These are phyloP conservation scores for Morus bassanus DNA, from an alignment of 2,797 vertebrate genomes.

Conservation along the genomic window DNA sequence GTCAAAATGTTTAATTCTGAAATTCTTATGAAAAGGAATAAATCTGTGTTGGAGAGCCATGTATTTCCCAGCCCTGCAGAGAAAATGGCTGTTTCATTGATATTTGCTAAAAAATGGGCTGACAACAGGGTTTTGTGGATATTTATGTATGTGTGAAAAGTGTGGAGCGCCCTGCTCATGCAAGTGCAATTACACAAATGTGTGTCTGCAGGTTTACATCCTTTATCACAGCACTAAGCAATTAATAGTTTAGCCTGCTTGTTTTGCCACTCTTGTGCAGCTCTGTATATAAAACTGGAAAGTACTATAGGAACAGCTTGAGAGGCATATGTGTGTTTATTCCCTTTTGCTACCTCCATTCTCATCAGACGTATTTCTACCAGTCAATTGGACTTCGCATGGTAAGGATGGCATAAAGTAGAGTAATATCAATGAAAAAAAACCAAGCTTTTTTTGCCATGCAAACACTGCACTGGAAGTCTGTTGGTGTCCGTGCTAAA, in stretches of 20 bases:
- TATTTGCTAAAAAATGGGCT: background rate
- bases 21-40: background rate
- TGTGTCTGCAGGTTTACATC: background rate
- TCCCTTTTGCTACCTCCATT: background rate
- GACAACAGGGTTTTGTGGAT: background rate
- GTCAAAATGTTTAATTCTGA: background rate
- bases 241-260: background rate
- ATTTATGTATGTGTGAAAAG: background rate
- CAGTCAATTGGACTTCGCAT: conserved; percentile 1
- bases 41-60: background rate
- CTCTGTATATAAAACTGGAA: background rate
- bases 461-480: background rate
- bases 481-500: accelerated
- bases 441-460: background rate
- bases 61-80: background rate
- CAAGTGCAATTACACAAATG: background rate
- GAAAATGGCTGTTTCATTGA: background rate
- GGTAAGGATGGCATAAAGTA: background rate
- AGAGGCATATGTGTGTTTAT: conserved; percentile 38
- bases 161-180: background rate
- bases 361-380: conserved; percentile 3
- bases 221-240: background rate
- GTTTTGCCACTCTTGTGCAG: background rate
- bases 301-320: conserved; percentile 26
- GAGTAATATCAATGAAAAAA: background rate